These are phyloP conservation scores for Tetramorium alpestre DNA, from an alignment of 1,140 invertebrate species.

Conservation along the genomic window DNA sequence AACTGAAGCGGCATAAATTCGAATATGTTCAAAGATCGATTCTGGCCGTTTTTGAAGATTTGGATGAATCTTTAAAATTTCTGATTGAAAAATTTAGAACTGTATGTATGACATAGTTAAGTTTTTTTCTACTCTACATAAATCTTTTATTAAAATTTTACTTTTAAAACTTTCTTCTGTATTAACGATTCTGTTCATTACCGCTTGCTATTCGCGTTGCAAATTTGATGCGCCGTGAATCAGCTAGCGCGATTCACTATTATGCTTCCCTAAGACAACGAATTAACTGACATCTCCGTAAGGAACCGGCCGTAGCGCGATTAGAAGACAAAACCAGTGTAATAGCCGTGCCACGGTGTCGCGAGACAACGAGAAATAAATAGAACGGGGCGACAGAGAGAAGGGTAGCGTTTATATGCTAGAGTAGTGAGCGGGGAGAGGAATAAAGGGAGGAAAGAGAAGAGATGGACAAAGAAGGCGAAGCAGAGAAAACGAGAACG, in stretches of 20 bases:
- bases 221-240: constrained; percentile 43
- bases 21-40: background rate
- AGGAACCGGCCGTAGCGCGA: constrained; percentile 30
- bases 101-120: background rate
- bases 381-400: constrained; percentile 26
- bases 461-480: constrained; percentile 1
- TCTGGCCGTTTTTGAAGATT: background rate
- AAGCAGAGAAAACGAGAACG: background rate
- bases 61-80: background rate
- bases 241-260: constrained; percentile 25
- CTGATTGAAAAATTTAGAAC: background rate
- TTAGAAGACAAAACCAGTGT: constrained; percentile 60
- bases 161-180: background rate
- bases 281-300: constrained; percentile 56
- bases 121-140: background rate
- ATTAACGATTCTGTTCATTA: background rate
- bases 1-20: background rate
- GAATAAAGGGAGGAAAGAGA: constrained; percentile 21
- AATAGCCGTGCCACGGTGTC: constrained; percentile 41
- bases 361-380: constrained; percentile 48
- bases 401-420: constrained; percentile 8
- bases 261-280: constrained; percentile 19
- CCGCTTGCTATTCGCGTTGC: constrained; percentile 4
- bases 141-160: background rate
- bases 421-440: background rate